A percentile compares a stretch with the other conserved stretches of the same genome.
These are phyloP conservation scores for Nannoperca obscura DNA, from an alignment of 2,797 vertebrate species.

Conservation along the genomic window DNA sequence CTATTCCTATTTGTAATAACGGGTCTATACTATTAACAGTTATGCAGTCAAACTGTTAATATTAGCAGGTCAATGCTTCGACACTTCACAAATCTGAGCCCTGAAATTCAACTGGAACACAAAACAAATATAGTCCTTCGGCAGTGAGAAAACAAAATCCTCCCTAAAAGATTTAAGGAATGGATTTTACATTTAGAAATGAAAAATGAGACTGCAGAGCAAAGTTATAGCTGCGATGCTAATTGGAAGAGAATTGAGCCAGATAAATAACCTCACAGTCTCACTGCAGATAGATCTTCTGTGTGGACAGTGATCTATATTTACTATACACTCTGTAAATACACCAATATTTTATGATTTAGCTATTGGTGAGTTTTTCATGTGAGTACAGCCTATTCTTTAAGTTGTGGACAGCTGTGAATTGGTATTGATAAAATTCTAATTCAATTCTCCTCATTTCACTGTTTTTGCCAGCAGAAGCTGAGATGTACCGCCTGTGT, in stretches of 20 bases:
- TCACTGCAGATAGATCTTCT: constrained; percentile 77
- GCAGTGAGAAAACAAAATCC: constrained; percentile 70
- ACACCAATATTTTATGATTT: constrained; percentile 84
- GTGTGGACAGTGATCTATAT: constrained; percentile 81
- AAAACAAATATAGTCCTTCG: constrained; percentile 63
- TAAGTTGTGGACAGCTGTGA: constrained; percentile 75
- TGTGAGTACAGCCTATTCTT: constrained; percentile 75
- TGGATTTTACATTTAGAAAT: constrained; percentile 77
- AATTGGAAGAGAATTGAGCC: constrained; percentile 78
- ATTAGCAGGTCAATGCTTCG: constrained; percentile 34
- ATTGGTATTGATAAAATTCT: constrained; percentile 84
- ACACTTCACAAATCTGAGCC: constrained; percentile 49
- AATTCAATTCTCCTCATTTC: constrained; percentile 77
- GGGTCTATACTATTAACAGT: too few relatives aligned
- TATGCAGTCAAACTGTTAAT: constrained; percentile 31
- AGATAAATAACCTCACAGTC: constrained; percentile 70
- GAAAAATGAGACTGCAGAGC: constrained; percentile 72
- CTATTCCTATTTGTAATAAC: constrained; percentile 6
- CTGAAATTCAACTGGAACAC: constrained; percentile 43
- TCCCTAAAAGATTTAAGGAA: constrained; percentile 72
- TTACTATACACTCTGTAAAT: constrained; percentile 77
- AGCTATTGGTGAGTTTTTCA: constrained; percentile 75
- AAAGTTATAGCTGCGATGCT: constrained; percentile 77
- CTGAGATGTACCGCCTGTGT: constrained; percentile 55
- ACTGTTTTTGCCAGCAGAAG: constrained; percentile 56